phyloP scores from a whole-genome alignment of 2,888 invertebrate genomes.

The Athetis lepigone region DNA sequence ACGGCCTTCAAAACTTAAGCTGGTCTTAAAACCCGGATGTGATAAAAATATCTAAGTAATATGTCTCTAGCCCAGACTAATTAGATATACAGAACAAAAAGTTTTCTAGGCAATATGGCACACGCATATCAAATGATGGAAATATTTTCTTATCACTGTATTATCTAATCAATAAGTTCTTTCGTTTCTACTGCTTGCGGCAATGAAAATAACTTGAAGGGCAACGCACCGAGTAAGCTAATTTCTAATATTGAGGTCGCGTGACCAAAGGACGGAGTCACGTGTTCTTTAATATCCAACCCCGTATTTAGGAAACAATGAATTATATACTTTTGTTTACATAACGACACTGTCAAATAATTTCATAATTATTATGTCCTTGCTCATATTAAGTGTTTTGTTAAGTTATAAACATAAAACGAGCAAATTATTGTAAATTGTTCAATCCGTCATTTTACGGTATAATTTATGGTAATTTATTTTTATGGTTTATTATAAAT shows the following conservation, averaged over 20 bases:
- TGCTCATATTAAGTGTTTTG: conserved; percentile 51
- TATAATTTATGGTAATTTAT: conserved; percentile 25
- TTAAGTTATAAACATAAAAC: conserved; percentile 39
- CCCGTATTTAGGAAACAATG: conserved; percentile 64
- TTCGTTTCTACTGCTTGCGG: neutral
- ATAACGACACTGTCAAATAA: conserved; percentile 58
- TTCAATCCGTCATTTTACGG: conserved; percentile 31
- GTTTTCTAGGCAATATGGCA: no score
- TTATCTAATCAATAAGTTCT: conserved; percentile 25
- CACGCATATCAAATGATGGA: neutral
- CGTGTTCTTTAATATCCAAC: conserved; percentile 62
- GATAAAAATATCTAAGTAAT: no score
- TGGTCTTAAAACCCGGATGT: no score
- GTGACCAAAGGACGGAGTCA: conserved; percentile 62
- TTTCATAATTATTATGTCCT: conserved; percentile 59
- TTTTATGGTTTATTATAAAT: conserved; percentile 30
- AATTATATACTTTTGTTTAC: conserved; percentile 63
- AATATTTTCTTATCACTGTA: conserved; percentile 11
- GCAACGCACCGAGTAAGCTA: conserved; percentile 27
- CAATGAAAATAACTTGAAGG: conserved; percentile 53
- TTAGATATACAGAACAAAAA: no score
- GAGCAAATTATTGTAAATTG: conserved; percentile 43
- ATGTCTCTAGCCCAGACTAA: no score
- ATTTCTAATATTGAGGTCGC: conserved; percentile 65
- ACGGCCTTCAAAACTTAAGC: no score